Evolutionary conservation across 2,113 vertebrate species (phyloP).

Genomic region (Albula glossodonta): DNA sequence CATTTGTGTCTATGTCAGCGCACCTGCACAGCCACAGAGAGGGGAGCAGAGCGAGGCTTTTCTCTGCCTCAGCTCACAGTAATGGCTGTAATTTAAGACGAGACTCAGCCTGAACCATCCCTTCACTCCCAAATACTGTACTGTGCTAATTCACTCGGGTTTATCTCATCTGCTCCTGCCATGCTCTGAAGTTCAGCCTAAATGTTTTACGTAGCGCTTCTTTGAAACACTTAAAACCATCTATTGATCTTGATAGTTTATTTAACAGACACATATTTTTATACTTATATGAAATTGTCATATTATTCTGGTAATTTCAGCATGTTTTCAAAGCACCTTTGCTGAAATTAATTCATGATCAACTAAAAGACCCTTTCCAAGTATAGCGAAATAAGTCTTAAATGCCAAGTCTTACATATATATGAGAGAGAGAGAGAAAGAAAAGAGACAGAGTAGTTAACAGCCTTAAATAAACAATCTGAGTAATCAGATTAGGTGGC

Average conservation of each 20-base stretch:
- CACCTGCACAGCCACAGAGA: no score
- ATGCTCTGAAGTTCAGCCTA: not conserved
- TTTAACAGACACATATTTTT: no score
- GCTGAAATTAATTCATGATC: not conserved
- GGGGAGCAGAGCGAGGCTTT: not conserved
- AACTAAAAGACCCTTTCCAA: not conserved
- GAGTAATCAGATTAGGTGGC: not conserved
- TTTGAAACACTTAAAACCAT: not conserved
- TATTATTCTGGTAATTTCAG: no score
- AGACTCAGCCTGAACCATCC: not conserved
- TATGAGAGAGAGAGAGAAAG: no score
- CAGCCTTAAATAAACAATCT: not conserved
- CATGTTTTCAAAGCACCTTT: no score
- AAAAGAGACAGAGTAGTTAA: not conserved
- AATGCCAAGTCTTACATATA: not conserved
- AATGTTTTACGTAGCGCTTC: not conserved
- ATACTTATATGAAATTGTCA: no score
- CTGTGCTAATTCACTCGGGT: not conserved
- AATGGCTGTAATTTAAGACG: not conserved
- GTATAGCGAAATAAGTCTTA: not conserved
- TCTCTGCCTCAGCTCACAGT: not conserved
- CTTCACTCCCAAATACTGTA: not conserved
- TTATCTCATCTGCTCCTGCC: not conserved
- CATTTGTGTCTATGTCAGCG: no score
- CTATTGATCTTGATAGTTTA: no score